phyloP scores from a whole-genome alignment of 2,797 vertebrate species.

The Gadopsis marmoratus region DNA sequence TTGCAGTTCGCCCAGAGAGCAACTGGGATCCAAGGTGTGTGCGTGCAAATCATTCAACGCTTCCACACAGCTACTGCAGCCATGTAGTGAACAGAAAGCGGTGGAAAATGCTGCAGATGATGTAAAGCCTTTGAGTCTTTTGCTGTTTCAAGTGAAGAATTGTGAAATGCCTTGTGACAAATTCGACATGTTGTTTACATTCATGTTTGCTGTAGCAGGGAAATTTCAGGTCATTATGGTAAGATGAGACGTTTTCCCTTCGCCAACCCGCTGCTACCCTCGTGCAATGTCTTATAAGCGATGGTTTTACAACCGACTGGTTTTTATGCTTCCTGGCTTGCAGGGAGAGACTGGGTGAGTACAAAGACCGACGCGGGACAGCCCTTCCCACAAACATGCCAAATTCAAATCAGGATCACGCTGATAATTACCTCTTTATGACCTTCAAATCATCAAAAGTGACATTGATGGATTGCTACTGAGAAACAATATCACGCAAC shows the following conservation, averaged over 20 bases:
- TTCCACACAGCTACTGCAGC: conserved; percentile 33
- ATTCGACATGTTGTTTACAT: conserved; percentile 57
- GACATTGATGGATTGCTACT: conserved; percentile 66
- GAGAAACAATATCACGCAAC: conserved; percentile 47
- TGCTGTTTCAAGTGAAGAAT: conserved; percentile 12
- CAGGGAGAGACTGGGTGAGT: conserved; percentile 29
- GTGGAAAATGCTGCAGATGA: conserved; percentile 26
- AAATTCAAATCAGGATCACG: conserved; percentile 53
- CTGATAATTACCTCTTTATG: conserved; percentile 60
- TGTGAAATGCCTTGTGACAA: conserved; percentile 59
- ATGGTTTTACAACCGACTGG: conserved; percentile 44
- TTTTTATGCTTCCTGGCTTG: conserved; percentile 60
- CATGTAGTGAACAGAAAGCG: conserved; percentile 1
- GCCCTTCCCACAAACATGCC: conserved; percentile 44
- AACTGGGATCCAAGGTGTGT: conserved; percentile 54
- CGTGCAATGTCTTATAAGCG: conserved; percentile 25
- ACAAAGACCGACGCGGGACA: conserved; percentile 27
- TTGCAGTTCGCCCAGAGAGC: conserved; percentile 51
- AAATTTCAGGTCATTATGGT: conserved; percentile 48
- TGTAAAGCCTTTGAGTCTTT: conserved; percentile 1
- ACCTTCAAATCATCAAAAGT: conserved; percentile 51
- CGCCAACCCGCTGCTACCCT: conserved; percentile 28
- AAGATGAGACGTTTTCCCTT: conserved; percentile 40
- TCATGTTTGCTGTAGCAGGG: conserved; percentile 60
- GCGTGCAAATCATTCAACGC: conserved; percentile 17